Conservation (phyloP, 64 coral and sea anemone genomes). For the Pocillopora damicornis region DNA sequence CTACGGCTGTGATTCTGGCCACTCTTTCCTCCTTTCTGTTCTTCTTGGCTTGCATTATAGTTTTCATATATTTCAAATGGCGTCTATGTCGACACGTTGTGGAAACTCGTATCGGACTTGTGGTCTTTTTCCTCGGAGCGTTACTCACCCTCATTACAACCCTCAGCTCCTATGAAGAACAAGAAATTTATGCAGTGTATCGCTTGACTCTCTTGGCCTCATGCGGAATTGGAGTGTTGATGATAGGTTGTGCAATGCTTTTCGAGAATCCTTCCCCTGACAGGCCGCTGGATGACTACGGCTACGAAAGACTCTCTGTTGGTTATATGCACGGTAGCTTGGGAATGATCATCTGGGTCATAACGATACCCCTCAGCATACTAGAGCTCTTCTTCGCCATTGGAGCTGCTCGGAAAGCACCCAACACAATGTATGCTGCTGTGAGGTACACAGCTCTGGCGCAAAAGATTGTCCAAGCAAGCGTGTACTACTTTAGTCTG, state of each 20-base stretch:
- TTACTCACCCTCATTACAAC: slow-evolving; percentile 76
- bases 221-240: slow-evolving; percentile 39
- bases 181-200: slow-evolving; percentile 55
- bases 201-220: background rate
- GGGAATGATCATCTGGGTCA: slow-evolving; percentile 74
- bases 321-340: slow-evolving; percentile 62
- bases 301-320: slow-evolving; percentile 41
- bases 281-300: slow-evolving; percentile 24
- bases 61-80: slow-evolving; percentile 27
- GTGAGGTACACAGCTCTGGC: slow-evolving; percentile 50
- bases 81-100: slow-evolving; percentile 38
- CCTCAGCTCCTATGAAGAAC: slow-evolving; percentile 39
- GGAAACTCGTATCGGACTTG: slow-evolving; percentile 65
- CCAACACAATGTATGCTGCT: slow-evolving; percentile 32
- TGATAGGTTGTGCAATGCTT: slow-evolving; percentile 36
- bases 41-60: background rate
- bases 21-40: slow-evolving; percentile 23
- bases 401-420: slow-evolving; percentile 53
- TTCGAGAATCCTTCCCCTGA: slow-evolving; percentile 51
- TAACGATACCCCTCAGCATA: slow-evolving; percentile 59
- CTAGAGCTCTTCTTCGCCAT: slow-evolving; percentile 81
- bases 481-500: slow-evolving; percentile 76
- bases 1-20: slow-evolving; percentile 32
- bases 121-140: slow-evolving; percentile 70
- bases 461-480: slow-evolving; percentile 66